phyloP scores from a whole-genome alignment of 1,140 invertebrate genomes.

The Aleiodes sp. region DNA sequence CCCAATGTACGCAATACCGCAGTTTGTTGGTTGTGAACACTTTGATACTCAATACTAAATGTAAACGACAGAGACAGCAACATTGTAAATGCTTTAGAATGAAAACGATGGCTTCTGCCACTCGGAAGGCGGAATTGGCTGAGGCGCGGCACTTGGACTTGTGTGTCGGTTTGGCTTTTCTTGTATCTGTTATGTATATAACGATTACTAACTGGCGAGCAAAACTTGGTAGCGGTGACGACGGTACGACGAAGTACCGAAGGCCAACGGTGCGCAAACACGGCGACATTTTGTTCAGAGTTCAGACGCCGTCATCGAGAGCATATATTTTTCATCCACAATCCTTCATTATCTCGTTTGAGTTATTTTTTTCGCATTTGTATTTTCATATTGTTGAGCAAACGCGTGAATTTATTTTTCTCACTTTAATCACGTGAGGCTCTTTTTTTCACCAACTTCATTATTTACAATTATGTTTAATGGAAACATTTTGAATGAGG shows the following conservation, averaged over 20 bases:
- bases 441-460: background rate
- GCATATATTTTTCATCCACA: background rate
- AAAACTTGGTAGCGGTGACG: background rate
- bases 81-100: background rate
- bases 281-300: background rate
- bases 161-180: conserved; percentile 7
- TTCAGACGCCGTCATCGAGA: conserved; percentile 1
- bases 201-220: conserved; percentile 11
- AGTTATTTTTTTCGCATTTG: background rate
- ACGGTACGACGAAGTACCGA: background rate
- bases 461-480: background rate
- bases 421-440: background rate
- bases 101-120: background rate
- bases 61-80: conserved; percentile 1
- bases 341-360: background rate
- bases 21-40: background rate
- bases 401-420: background rate
- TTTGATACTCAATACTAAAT: background rate
- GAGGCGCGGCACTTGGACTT: conserved; percentile 16
- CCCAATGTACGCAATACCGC: background rate
- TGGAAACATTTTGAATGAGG: background rate
- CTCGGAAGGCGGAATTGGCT: conserved; percentile 4
- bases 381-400: background rate
- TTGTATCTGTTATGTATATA: conserved; percentile 7
- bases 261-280: conserved; percentile 4